phyloP scores from a whole-genome alignment of 2,888 invertebrate genomes.

The Perithous albicinctus region DNA sequence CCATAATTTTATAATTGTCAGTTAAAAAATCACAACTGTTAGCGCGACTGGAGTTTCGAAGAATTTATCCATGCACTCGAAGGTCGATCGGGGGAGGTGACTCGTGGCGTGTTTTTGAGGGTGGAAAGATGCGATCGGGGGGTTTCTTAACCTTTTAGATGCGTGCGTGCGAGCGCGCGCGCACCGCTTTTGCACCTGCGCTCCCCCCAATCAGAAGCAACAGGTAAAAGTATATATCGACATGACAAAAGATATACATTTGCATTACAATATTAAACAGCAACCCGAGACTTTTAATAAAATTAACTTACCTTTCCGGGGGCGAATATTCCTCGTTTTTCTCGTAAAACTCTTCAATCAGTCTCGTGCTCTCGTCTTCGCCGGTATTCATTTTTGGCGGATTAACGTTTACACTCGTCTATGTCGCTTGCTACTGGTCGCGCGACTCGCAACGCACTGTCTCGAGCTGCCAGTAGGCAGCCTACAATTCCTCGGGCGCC shows the following conservation, averaged over 20 bases:
- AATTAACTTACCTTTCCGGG: constrained; percentile 75
- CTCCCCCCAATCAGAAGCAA: constrained; percentile 70
- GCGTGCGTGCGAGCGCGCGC: constrained; percentile 65
- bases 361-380: constrained; percentile 71
- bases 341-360: constrained; percentile 69
- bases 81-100: constrained; percentile 39
- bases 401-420: constrained; percentile 70
- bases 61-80: constrained; percentile 21
- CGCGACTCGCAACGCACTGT: constrained; percentile 9
- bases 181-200: constrained; percentile 77
- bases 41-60: constrained; percentile 15
- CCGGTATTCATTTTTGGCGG: constrained; percentile 80
- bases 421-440: constrained; percentile 58
- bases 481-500: constrained; percentile 62
- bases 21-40: not conserved
- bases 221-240: constrained; percentile 69
- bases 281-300: not conserved
- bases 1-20: constrained; percentile 33
- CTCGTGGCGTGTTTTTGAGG: constrained; percentile 49
- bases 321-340: constrained; percentile 75
- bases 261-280: not conserved
- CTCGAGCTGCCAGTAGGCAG: constrained; percentile 59
- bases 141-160: constrained; percentile 72
- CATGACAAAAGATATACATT: not conserved
- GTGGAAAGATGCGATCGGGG: constrained; percentile 49